Percentiles rank a stretch among this genome's conserved stretches.
phyloP scores from a whole-genome alignment of 2,113 vertebrate species.

The Mormoops blainvillei region DNA sequence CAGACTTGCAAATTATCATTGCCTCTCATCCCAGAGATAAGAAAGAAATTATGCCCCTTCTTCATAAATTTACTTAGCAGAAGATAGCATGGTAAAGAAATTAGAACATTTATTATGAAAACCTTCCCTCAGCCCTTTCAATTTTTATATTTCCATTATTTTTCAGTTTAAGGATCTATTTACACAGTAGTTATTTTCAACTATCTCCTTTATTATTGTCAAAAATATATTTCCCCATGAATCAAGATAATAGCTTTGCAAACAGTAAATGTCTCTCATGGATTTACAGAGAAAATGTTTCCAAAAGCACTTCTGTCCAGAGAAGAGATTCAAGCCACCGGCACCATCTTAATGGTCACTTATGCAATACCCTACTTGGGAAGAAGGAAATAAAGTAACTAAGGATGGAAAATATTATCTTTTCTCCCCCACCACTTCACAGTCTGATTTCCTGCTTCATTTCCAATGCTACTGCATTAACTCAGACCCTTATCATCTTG shows the following conservation, averaged over 20 bases:
- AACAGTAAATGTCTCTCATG: background rate
- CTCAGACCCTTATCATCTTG: background rate
- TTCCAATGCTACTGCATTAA: background rate
- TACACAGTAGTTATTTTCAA: background rate
- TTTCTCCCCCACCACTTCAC: background rate
- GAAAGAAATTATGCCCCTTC: background rate
- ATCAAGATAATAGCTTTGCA: background rate
- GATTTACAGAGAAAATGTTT: constrained; percentile 10
- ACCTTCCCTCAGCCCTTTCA: background rate
- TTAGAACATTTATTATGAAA: constrained; percentile 1
- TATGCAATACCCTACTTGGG: background rate
- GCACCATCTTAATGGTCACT: background rate
- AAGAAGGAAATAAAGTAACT: background rate
- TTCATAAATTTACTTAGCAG: background rate
- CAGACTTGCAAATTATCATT: background rate
- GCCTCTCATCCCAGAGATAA: background rate
- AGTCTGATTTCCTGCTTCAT: background rate
- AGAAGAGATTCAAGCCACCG: background rate
- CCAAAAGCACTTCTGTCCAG: background rate
- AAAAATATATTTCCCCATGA: background rate
- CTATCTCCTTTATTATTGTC: background rate
- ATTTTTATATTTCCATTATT: background rate
- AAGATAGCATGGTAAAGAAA: background rate
- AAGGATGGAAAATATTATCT: background rate
- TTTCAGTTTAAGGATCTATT: background rate